Evolutionary conservation across 2,888 invertebrate genomes (phyloP).

Genomic region (Synergus gifuensis): DNA sequence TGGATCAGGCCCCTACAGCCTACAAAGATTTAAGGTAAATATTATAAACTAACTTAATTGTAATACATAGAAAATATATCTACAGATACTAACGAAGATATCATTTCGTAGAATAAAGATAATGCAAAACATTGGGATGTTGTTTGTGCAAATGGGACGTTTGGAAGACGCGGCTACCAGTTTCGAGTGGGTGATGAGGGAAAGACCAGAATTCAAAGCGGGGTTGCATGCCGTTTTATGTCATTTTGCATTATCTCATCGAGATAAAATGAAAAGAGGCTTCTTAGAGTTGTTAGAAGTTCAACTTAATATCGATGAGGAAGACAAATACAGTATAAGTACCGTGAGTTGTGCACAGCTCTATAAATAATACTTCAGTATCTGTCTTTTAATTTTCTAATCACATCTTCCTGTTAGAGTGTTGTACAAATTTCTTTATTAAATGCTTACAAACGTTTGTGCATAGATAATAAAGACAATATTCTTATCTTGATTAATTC

Average conservation of each 20-base stretch:
- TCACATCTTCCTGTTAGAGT: background rate
- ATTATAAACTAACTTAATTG: background rate
- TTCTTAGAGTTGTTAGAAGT: constrained; percentile 95
- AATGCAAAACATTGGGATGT: constrained; percentile 97
- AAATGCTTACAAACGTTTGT: background rate
- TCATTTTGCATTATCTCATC: constrained; percentile 93
- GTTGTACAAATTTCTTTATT: background rate
- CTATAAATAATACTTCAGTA: background rate
- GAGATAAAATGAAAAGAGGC: constrained; percentile 94
- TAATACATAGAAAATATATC: background rate
- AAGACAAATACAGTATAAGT: constrained; percentile 80
- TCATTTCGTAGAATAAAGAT: constrained; percentile 88
- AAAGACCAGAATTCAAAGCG: constrained; percentile 91
- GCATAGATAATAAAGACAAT: background rate
- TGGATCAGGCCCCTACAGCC: constrained; percentile 96
- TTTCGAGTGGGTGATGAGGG: constrained; percentile 99
- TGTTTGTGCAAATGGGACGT: constrained; percentile 97
- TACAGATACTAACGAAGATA: background rate
- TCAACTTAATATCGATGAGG: constrained; percentile 90
- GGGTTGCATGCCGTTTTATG: constrained; percentile 94
- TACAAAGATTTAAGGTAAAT: constrained; percentile 92
- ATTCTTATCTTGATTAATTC: background rate
- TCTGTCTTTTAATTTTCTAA: background rate
- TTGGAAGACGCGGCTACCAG: constrained; percentile 97
- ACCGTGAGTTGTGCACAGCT: constrained; percentile 64